Base-by-base conservation (phyloP, 2,888 invertebrate genomes). In the Eremobia ochroleuca region DNA sequence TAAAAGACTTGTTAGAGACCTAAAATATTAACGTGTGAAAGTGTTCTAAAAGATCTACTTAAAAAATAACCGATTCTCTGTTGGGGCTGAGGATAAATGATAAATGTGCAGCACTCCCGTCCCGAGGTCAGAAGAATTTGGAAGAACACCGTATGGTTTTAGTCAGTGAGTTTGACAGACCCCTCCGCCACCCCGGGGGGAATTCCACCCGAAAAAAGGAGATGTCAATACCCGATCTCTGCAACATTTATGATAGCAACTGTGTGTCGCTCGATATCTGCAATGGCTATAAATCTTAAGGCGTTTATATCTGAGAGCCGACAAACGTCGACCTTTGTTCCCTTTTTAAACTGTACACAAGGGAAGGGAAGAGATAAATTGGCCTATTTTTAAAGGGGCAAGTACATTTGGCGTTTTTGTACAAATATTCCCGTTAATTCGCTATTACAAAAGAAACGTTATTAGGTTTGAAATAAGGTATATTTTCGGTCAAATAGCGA, bases 281-380 rank as follows among this genome's bases (percentile, higher is more conserved):
- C 58, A 73, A 46, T 37, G 43, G 28, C 9, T 40, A 31, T 13
- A 34, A 18, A 9, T 46, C 15, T 46, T 25, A 13, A 25, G n/a
- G 9, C 71, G n/a, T 46, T 55, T 64, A 8, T 71, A 46, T 58
- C 40, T 25, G 40, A n/a, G 31, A 64, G 8, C 13, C 55, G 18
- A 34, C 13, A 18, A 65, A 34, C n/a, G 18, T 49, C 40, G 81
- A 72, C 64, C 73, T 80, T 80, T 78, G 58, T 80, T 65, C 81
- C 81, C 65, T 73, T 65, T 64, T 78, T 64, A 64, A 79, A 64
- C 49, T 4, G 9, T 34, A 68, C 52, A 68, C 34, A 34, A 68
- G n/a, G 18, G 52, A 52, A 68, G 52, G 21, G 2, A 52, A 52
- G 34, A 52, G 18, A 68, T n/a, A 52, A 68, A 68, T 52, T 55